Evolutionary conservation across 2,888 invertebrate genomes (phyloP), one percentile per base, ranked within the genome.

Genomic region (Macropis europaea): DNA sequence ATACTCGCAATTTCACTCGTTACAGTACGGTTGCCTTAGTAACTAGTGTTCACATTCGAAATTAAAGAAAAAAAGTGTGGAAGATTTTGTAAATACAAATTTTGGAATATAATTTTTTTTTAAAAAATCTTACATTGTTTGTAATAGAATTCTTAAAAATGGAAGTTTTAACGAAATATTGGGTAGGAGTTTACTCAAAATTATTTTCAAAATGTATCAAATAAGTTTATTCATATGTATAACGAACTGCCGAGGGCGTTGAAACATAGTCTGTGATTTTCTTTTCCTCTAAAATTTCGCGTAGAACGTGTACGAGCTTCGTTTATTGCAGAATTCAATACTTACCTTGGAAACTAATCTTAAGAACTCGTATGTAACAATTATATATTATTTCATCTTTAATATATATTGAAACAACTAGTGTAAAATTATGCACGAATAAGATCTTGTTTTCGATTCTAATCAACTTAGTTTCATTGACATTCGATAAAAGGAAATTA

Each of bases 291-390:
- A 47, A 50, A 52, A 64, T n/a, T 42, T 72, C 43, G 43, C 72
- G 34, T 22, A 50, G 24, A 32, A 32, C 56, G 36, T 11, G 26
- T 54, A 45, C 36, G 52, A 50, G 38, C 13, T 50, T 61, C 34
- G 26, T 61, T 71, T 79, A 80, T 62, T 77, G 63, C 48, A 26
- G 30, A 71, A 79, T 69, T 64, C 13, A 36, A 67, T 76, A 83
- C 83, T 83, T 84, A 83, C 83, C 84, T 81, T 77, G 38, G 5
- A 69, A 56, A 76, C 52, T 76, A 76, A 63, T 72, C 34, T 73
- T 69, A 78, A 60, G 63, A 69, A 53, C 76, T 73, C 45, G 13
- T 56, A 45, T 71, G 15, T 73, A 79, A 76, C 54, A 77, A 77
- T 73, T 42, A 73, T 68, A 59, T 73, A 73, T 71, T 66, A 76